Percentiles rank a stretch among this genome's conserved stretches.
These are phyloP conservation scores for Apteryx owenii DNA, from an alignment of 2,113 vertebrate genomes.

Conservation along the genomic window DNA sequence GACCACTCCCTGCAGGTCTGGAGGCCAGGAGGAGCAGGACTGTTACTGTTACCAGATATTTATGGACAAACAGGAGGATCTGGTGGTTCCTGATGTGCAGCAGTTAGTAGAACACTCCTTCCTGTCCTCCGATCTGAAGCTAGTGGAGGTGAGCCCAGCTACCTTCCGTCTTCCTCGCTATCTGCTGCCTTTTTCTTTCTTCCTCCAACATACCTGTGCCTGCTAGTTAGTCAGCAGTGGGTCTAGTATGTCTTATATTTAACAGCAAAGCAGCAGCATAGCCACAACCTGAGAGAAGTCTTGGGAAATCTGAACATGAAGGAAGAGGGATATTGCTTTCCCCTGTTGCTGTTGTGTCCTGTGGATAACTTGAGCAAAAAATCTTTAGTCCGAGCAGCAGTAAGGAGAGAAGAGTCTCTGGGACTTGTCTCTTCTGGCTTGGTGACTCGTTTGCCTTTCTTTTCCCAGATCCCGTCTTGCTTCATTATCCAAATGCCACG, in stretches of 20 bases:
- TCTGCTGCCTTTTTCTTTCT: not conserved
- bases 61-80: constrained; percentile 86
- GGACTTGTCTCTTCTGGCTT: not conserved
- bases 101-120: constrained; percentile 91
- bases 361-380: not conserved
- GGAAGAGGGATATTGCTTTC: not conserved
- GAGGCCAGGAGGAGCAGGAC: constrained; percentile 81
- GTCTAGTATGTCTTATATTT: not conserved
- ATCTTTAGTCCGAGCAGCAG: not conserved
- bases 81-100: constrained; percentile 87
- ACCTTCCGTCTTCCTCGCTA: not conserved
- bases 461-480: constrained; percentile 85
- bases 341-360: not conserved
- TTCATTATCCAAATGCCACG: constrained; percentile 93
- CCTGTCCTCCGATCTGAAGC: constrained; percentile 80
- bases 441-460: not conserved
- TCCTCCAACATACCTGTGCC: not conserved
- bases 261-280: not conserved
- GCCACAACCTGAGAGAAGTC: not conserved
- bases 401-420: not conserved
- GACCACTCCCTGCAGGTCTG: constrained; percentile 65
- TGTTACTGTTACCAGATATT: constrained; percentile 92
- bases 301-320: not conserved
- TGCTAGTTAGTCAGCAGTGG: not conserved
- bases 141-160: constrained; percentile 81